Evolutionary conservation across 2,113 vertebrate species (phyloP), one percentile per base, ranked within the genome.

Genomic region (Strix aluco): DNA sequence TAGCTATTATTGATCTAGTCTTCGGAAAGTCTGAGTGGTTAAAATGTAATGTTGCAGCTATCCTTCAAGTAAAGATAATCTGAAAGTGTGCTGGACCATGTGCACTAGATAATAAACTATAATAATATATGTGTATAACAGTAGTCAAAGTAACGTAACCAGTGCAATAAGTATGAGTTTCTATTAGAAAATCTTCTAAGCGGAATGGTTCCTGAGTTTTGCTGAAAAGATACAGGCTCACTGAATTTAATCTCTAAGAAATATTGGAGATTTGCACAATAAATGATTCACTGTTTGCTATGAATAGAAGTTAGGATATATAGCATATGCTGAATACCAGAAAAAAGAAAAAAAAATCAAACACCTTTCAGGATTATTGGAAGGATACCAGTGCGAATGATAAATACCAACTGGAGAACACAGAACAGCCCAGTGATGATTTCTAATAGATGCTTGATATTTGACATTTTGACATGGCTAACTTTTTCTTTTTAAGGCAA

Each of bases 181-280:
- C 13, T 46, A 11, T n/a, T 65, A 61, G 26, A 58, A 92, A 87
- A 69, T 51, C 52, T 79, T 40, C 30, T 58, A 78, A 94, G 15
- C 13, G 66, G 36, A 87, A 69, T 47, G 8, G 4, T 66, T 93
- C 38, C 40, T 77, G 30, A 59, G 38, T 63, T 88, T 83, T 77
- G 16, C 11, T 85, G 44, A 26, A n/a, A 71, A 70, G 15, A 25
- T 49, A 13, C 0, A 0, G 6, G 4, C 10, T 82, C 18, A 46
- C 29, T 92, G 49, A 88, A 75, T 86, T 92, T 85, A 3, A 26
- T 66, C 63, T 88, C 11, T 15, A 42, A 70, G 40, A 72, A 85
- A 55, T 77, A 42, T 4, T 82, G 51, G 34, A 83, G 14, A 73
- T 74, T 42, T 86, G 10, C 21, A 14, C 46, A 32, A 16, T 22